Percentiles rank a stretch among this genome's conserved stretches.
phyloP scores from a whole-genome alignment of 2,797 vertebrate species.

The Liparis tanakae region DNA sequence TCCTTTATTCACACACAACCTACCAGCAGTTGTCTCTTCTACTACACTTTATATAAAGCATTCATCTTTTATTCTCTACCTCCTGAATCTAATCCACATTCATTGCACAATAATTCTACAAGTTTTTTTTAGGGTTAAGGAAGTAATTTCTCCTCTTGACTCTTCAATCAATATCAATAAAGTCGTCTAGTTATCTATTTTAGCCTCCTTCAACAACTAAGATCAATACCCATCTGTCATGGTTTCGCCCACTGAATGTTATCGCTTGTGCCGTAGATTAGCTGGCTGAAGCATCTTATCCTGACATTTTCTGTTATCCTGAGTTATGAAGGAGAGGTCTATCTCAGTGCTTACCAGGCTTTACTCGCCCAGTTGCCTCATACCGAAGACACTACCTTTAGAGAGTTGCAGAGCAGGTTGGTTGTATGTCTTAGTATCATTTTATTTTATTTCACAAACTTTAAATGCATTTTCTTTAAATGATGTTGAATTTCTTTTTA shows the following conservation, averaged over 20 bases:
- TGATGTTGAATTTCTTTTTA: background rate
- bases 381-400: background rate
- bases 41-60: background rate
- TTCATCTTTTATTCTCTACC: background rate
- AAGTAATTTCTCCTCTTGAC: conserved; percentile 53
- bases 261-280: conserved; percentile 78
- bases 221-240: conserved; percentile 82
- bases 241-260: conserved; percentile 75
- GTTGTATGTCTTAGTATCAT: background rate
- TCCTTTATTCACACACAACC: background rate
- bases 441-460: background rate
- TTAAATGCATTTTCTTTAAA: background rate
- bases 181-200: conserved; percentile 74
- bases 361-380: conserved; percentile 4
- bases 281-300: conserved; percentile 68
- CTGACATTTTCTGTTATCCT: conserved; percentile 65
- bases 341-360: conserved; percentile 20
- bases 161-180: conserved; percentile 74
- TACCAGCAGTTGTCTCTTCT: background rate
- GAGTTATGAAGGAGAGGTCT: conserved; percentile 49
- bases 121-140: conserved; percentile 1
- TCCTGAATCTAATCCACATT: conserved; percentile 15
- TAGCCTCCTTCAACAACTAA: conserved; percentile 59
- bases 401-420: background rate
- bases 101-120: conserved; percentile 12